Conservation (phyloP, 2,113 vertebrate species). For the Dromiciops gliroides region DNA sequence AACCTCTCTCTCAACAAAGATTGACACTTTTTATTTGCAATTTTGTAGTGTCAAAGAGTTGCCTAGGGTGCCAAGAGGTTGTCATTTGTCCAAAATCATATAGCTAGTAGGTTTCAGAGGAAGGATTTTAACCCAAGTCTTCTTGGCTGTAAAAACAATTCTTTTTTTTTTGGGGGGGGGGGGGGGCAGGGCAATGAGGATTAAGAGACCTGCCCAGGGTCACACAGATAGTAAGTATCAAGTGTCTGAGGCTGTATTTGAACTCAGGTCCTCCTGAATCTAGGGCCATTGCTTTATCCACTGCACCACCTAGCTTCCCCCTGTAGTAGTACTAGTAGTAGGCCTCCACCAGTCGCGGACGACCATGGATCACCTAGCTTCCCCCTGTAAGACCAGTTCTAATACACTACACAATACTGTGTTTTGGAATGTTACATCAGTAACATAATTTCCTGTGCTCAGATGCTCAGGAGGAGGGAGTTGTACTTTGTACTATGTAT, state of each 20-base stretch:
- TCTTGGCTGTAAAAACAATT: not conserved
- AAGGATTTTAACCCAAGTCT: not conserved
- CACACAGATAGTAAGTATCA: too few relatives aligned
- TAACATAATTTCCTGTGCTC: not conserved
- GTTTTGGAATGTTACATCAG: not conserved
- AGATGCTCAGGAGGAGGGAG: not conserved
- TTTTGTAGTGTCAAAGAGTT: not conserved
- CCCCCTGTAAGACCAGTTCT: too few relatives aligned
- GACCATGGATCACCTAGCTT: too few relatives aligned
- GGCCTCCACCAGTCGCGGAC: too few relatives aligned
- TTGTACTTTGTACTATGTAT: not conserved
- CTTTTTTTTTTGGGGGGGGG: too few relatives aligned
- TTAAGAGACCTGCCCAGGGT: too few relatives aligned
- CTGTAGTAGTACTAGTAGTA: too few relatives aligned
- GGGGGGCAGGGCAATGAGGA: too few relatives aligned
- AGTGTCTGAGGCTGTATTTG: too few relatives aligned
- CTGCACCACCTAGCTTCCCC: too few relatives aligned
- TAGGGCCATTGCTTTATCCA: too few relatives aligned
- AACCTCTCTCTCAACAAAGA: not conserved
- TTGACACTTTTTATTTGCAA: not conserved
- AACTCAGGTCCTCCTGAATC: too few relatives aligned
- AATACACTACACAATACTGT: not conserved
- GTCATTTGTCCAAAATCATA: not conserved
- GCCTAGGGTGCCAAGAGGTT: not conserved
- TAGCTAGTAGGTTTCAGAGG: not conserved